phyloP scores from a whole-genome alignment of 2,888 invertebrate species.

The Poecilobothrus nobilitatus region DNA sequence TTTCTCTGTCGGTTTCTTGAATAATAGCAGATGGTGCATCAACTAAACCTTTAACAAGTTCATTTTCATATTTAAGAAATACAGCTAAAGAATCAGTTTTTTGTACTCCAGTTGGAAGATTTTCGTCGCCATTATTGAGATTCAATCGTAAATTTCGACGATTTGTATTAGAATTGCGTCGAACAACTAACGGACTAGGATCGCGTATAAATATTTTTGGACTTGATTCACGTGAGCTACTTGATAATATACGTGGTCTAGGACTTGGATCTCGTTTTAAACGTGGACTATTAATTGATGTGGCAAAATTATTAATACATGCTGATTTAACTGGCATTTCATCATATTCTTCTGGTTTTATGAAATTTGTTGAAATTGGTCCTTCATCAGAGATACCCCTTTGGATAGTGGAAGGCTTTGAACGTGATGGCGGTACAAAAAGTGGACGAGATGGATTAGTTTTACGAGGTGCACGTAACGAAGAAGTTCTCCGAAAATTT shows the following conservation, averaged over 20 bases:
- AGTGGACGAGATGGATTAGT: conserved; percentile 32
- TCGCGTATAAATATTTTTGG: not conserved
- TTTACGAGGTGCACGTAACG: conserved; percentile 39
- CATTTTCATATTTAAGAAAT: conserved; percentile 42
- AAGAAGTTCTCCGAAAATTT: conserved; percentile 41
- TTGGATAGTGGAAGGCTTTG: conserved; percentile 41
- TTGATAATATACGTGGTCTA: not conserved
- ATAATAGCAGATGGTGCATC: not conserved
- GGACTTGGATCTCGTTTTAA: conserved; percentile 36
- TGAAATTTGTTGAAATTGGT: conserved; percentile 41
- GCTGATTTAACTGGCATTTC: conserved; percentile 44
- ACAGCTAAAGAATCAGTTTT: conserved; percentile 43
- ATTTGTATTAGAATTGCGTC: conserved; percentile 21
- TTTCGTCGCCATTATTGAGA: conserved; percentile 12
- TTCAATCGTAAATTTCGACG: conserved; percentile 24
- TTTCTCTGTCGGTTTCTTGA: conserved; percentile 29
- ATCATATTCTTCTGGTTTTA: conserved; percentile 43
- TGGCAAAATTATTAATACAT: conserved; percentile 39
- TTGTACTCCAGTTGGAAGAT: conserved; percentile 23
- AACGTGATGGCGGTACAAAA: conserved; percentile 33
- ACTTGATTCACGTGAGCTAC: not conserved
- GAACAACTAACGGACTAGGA: conserved; percentile 20
- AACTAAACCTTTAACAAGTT: conserved; percentile 25
- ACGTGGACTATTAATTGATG: conserved; percentile 34
- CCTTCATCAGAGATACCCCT: conserved; percentile 44